phyloP scores from a whole-genome alignment of 2,888 invertebrate species.

The Parnassius mnemosyne region DNA sequence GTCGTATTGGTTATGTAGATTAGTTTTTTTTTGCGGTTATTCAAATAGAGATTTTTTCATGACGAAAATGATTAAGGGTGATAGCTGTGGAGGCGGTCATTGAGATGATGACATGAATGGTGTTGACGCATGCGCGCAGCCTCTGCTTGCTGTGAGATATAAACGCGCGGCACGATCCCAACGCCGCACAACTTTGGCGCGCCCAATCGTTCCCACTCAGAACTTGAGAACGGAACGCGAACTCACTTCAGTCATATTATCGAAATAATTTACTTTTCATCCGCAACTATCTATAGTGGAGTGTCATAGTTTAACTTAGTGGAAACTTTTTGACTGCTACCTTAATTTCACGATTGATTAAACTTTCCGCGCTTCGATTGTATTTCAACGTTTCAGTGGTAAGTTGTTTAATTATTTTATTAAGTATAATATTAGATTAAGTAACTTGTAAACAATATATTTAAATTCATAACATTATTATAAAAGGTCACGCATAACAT shows the following conservation, averaged over 20 bases:
- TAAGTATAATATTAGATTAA: neutral
- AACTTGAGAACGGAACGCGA: conserved; percentile 49
- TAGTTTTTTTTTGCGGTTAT: no score
- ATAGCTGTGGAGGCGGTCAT: conserved; percentile 70
- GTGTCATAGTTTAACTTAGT: conserved; percentile 17
- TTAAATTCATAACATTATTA: no score
- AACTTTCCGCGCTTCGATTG: conserved; percentile 1
- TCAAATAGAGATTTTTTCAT: conserved; percentile 1
- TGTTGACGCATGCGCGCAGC: conserved; percentile 44
- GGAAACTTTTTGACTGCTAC: conserved; percentile 10
- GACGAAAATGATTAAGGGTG: conserved; percentile 41
- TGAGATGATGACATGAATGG: conserved; percentile 71
- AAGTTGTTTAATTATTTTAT: conserved; percentile 2
- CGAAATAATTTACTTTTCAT: conserved; percentile 32
- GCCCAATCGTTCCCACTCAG: conserved; percentile 66
- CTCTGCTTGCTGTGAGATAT: conserved; percentile 59
- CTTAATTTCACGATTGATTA: conserved; percentile 10
- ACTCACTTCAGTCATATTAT: conserved; percentile 34
- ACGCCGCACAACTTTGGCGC: conserved; percentile 75
- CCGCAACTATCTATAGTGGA: conserved; percentile 33
- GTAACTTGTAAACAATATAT: no score
- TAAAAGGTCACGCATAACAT: no score
- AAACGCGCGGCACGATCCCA: conserved; percentile 63
- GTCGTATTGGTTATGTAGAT: neutral
- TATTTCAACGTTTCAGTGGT: conserved; percentile 6